Percentiles rank a stretch among this genome's conserved stretches.
Evolutionary conservation across 2,797 vertebrate species (phyloP).

Genomic region (Acipenser ruthenus): DNA sequence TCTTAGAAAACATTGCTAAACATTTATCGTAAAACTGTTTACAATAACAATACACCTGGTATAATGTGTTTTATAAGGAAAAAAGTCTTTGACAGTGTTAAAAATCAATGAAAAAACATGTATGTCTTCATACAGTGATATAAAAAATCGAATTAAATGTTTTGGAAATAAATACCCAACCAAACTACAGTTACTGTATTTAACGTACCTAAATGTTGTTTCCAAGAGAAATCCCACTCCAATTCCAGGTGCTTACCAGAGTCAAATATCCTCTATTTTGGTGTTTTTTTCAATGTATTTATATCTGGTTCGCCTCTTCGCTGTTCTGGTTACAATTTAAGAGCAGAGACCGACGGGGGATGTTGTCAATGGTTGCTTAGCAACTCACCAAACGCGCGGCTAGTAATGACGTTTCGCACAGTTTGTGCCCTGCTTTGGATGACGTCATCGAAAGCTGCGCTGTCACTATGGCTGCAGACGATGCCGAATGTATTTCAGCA

Average conservation of each 20-base stretch:
- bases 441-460: background rate
- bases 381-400: constrained; percentile 1
- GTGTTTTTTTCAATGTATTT: background rate
- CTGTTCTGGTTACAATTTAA: background rate
- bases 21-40: background rate
- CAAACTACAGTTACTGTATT: background rate
- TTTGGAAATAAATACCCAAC: no score
- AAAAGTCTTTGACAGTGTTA: no score
- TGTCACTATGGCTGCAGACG: constrained; percentile 36
- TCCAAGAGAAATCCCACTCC: background rate
- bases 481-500: constrained; percentile 12
- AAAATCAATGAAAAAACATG: no score
- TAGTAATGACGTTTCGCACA: no score
- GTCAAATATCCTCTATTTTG: background rate
- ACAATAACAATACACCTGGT: background rate
- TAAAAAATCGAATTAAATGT: no score
- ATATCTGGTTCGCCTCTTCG: background rate
- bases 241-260: background rate
- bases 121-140: no score
- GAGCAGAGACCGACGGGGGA: no score
- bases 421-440: background rate
- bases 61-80: no score
- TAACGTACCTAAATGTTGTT: background rate
- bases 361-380: constrained; percentile 3
- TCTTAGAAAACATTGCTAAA: background rate